These are phyloP conservation scores for Ophion ellenae DNA, from an alignment of 2,888 invertebrate species.

Conservation along the genomic window DNA sequence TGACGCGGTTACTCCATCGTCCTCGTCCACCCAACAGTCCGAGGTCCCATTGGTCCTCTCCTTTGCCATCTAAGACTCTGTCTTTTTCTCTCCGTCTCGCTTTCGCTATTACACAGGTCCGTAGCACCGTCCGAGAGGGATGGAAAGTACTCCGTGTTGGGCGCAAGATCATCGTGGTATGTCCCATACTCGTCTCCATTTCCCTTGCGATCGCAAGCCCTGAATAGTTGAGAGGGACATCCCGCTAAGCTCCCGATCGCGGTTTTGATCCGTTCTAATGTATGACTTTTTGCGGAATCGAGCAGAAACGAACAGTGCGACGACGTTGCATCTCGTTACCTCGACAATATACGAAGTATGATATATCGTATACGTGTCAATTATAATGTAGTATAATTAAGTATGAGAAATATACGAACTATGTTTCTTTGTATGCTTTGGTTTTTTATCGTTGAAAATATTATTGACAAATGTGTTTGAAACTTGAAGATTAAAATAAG, in stretches of 20 bases:
- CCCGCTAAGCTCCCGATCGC: background rate
- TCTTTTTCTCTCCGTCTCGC: constrained; percentile 46
- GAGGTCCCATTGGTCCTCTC: constrained; percentile 66
- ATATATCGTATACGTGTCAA: too few relatives aligned
- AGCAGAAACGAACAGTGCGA: background rate
- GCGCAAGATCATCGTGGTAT: constrained; percentile 32
- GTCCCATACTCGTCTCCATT: constrained; percentile 50
- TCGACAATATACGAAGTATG: background rate
- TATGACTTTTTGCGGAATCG: background rate
- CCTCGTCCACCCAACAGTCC: constrained; percentile 38
- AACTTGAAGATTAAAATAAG: too few relatives aligned
- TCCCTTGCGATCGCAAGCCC: constrained; percentile 38
- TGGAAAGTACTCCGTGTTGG: constrained; percentile 40
- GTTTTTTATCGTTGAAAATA: too few relatives aligned
- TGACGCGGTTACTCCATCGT: constrained; percentile 78
- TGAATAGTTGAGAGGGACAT: constrained; percentile 49
- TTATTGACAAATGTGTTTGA: too few relatives aligned
- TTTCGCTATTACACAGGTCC: constrained; percentile 68
- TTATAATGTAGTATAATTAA: too few relatives aligned
- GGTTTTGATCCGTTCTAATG: background rate
- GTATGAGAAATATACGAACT: too few relatives aligned
- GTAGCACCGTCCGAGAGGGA: constrained; percentile 62
- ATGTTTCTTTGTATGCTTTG: too few relatives aligned
- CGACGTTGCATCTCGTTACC: background rate
- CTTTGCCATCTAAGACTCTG: constrained; percentile 26